phyloP scores from a whole-genome alignment of 2,797 vertebrate genomes.

The Gallinago nigripennis region DNA sequence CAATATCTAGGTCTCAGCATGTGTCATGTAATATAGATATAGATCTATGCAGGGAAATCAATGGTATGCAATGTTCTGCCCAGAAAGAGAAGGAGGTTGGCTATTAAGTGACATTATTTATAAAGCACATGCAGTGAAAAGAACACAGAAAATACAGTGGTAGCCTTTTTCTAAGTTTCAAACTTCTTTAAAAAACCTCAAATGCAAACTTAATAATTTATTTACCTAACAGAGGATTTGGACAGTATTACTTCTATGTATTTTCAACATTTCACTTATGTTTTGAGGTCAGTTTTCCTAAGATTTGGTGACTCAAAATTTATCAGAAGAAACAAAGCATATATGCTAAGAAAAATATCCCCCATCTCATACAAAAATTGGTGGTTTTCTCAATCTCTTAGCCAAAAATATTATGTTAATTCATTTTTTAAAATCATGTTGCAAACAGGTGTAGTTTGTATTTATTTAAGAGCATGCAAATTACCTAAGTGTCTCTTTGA shows the following conservation, averaged over 20 bases:
- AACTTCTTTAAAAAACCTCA: background rate
- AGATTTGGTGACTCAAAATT: background rate
- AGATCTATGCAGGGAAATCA: constrained; percentile 12
- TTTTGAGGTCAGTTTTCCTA: background rate
- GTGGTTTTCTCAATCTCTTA: background rate
- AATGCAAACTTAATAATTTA: background rate
- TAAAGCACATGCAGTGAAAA: background rate
- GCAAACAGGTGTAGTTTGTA: background rate
- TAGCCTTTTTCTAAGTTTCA: background rate
- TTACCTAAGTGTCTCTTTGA: background rate
- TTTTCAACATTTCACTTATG: background rate
- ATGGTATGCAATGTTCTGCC: background rate
- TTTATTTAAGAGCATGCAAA: background rate
- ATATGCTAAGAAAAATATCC: background rate
- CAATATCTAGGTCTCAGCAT: background rate
- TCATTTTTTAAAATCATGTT: background rate
- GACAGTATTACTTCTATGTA: background rate
- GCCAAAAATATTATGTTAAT: background rate
- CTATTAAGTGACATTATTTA: constrained; percentile 11
- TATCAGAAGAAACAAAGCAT: background rate
- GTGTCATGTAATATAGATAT: background rate
- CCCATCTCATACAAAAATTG: background rate
- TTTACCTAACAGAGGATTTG: background rate
- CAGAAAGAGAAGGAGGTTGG: background rate
- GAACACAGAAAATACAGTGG: background rate